phyloP scores from a whole-genome alignment of 1,140 invertebrate species.

The Drosophila biarmipes region DNA sequence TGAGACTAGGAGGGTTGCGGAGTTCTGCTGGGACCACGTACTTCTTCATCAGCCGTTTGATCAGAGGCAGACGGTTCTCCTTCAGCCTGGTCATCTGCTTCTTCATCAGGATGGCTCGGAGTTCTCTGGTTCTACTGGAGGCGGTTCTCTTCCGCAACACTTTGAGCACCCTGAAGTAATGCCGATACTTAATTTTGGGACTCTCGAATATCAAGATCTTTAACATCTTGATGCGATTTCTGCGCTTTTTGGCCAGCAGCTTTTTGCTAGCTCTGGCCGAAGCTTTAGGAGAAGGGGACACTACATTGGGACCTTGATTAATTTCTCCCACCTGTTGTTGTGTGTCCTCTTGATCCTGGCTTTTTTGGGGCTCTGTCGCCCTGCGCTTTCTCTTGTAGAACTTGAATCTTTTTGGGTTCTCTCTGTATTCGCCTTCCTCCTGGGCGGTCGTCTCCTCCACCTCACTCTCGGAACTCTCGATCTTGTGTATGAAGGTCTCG shows the following conservation, averaged over 20 bases:
- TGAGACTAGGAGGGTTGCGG: slow-evolving; percentile 48
- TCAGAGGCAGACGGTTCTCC: slow-evolving; percentile 66
- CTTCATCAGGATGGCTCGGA: slow-evolving; percentile 28
- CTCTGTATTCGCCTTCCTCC: slow-evolving; percentile 18
- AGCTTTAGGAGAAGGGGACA: slow-evolving; percentile 15
- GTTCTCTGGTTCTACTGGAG: slow-evolving; percentile 14
- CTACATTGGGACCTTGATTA: not conserved
- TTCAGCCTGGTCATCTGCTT: slow-evolving; percentile 40
- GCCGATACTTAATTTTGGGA: slow-evolving; percentile 64
- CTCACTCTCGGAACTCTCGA: slow-evolving; percentile 51
- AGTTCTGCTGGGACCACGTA: slow-evolving; percentile 15
- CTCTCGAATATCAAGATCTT: slow-evolving; percentile 72
- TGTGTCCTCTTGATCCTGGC: not conserved
- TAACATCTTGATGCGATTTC: slow-evolving; percentile 70
- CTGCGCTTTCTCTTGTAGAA: slow-evolving; percentile 75
- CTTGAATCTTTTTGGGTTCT: slow-evolving; percentile 63
- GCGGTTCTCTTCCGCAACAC: slow-evolving; percentile 38
- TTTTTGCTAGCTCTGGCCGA: slow-evolving; percentile 47
- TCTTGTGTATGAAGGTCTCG: slow-evolving; percentile 77
- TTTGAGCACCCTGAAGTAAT: slow-evolving; percentile 61
- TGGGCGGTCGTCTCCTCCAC: slow-evolving; percentile 13
- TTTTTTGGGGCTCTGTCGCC: slow-evolving; percentile 35
- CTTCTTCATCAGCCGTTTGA: slow-evolving; percentile 63
- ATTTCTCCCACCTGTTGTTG: not conserved
- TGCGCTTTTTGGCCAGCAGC: slow-evolving; percentile 49